phyloP scores from a whole-genome alignment of 2,888 invertebrate species.

The Cataglyphis albicans region DNA sequence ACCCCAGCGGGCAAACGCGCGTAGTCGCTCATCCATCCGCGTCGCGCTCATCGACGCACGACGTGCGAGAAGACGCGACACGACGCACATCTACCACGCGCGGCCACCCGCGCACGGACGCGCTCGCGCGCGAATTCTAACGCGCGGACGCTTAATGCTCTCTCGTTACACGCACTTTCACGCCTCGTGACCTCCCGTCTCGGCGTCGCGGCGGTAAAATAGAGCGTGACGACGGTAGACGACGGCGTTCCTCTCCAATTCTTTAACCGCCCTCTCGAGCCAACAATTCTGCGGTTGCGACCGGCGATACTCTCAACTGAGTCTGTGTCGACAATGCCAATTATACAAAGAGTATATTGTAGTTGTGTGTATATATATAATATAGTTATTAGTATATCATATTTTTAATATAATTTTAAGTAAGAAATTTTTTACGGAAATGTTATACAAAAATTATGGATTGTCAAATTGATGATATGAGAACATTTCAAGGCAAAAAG shows the following conservation, averaged over 20 bases:
- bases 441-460: neutral
- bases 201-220: slow-evolving; percentile 68
- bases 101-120: slow-evolving; percentile 49
- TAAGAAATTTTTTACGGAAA: neutral
- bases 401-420: neutral
- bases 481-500: neutral
- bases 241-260: slow-evolving; percentile 69
- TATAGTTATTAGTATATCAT: neutral
- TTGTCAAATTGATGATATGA: neutral
- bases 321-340: neutral
- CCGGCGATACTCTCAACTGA: slow-evolving; percentile 8
- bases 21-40: slow-evolving; percentile 75
- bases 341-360: neutral
- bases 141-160: slow-evolving; percentile 75
- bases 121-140: slow-evolving; percentile 58
- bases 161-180: slow-evolving; percentile 80
- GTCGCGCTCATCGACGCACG: slow-evolving; percentile 64
- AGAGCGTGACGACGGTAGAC: slow-evolving; percentile 61
- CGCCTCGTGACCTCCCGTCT: slow-evolving; percentile 73
- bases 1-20: slow-evolving; percentile 82
- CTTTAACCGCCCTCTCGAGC: slow-evolving; percentile 68
- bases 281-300: slow-evolving; percentile 16
- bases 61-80: slow-evolving; percentile 60
- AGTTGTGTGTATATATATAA: neutral
- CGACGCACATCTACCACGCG: slow-evolving; percentile 63